phyloP scores from a whole-genome alignment of 2,797 vertebrate species.

The Channa striata region DNA sequence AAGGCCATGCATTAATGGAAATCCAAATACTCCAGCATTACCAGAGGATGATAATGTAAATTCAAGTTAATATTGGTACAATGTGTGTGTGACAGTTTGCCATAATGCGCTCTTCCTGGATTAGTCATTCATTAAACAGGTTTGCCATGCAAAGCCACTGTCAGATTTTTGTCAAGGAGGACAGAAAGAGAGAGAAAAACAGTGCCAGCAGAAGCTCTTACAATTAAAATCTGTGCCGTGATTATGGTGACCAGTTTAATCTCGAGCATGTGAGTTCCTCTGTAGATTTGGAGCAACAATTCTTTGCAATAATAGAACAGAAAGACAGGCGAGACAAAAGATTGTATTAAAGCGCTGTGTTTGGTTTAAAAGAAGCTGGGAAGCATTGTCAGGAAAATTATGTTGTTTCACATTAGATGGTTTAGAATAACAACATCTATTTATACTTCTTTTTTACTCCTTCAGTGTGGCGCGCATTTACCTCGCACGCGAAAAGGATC shows the following conservation, averaged over 20 bases:
- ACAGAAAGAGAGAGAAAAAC: constrained; percentile 75
- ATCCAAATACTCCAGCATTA: constrained; percentile 88
- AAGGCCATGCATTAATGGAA: constrained; percentile 83
- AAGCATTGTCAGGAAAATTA: constrained; percentile 75
- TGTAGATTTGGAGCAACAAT: constrained; percentile 77
- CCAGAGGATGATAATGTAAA: constrained; percentile 90
- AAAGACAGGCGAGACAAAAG: constrained; percentile 76
- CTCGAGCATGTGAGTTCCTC: constrained; percentile 81
- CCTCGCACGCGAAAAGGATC: constrained; percentile 53
- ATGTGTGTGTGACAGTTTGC: constrained; percentile 87
- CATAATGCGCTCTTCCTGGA: constrained; percentile 85
- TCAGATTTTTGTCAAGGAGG: constrained; percentile 86
- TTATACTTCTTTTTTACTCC: constrained; percentile 72
- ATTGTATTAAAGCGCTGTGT: constrained; percentile 70
- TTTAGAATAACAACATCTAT: constrained; percentile 79
- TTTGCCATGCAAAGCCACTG: constrained; percentile 89
- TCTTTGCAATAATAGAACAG: constrained; percentile 75
- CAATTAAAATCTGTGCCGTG: constrained; percentile 83
- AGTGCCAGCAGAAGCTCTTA: constrained; percentile 75
- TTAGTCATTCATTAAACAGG: constrained; percentile 89
- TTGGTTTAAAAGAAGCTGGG: constrained; percentile 73
- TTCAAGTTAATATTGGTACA: constrained; percentile 88
- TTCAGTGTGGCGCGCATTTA: constrained; percentile 57
- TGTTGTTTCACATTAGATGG: constrained; percentile 79
- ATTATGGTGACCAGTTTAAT: constrained; percentile 83